These are phyloP conservation scores for Cyprinodon variegatus DNA, from an alignment of 2,113 vertebrate species.

Conservation along the genomic window DNA sequence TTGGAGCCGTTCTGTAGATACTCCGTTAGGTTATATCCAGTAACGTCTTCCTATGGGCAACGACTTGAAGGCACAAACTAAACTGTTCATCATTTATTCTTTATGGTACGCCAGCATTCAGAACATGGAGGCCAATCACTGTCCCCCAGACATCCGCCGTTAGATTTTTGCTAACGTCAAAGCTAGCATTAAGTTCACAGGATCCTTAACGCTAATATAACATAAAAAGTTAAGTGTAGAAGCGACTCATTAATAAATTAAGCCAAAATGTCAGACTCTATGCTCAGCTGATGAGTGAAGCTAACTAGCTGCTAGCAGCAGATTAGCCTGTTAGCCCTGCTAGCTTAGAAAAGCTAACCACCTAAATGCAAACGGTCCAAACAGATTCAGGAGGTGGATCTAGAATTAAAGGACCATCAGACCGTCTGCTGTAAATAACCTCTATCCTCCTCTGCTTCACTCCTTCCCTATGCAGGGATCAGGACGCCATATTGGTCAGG, in stretches of 20 bases:
- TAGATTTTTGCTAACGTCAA: not conserved
- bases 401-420: not conserved
- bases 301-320: conserved; percentile 20
- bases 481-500: not conserved
- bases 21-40: too few relatives aligned
- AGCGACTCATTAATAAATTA: not conserved
- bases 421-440: not conserved
- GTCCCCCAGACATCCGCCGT: too few relatives aligned
- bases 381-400: not conserved
- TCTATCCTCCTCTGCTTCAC: not conserved
- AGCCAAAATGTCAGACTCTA: not conserved
- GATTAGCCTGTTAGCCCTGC: conserved; percentile 35
- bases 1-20: too few relatives aligned
- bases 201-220: not conserved
- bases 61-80: too few relatives aligned
- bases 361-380: not conserved
- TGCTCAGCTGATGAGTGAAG: too few relatives aligned
- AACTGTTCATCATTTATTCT: too few relatives aligned
- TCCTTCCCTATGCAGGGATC: not conserved
- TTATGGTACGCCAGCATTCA: too few relatives aligned
- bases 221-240: not conserved
- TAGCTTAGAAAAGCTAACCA: not conserved
- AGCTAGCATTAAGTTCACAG: not conserved
- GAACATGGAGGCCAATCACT: too few relatives aligned
- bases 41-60: too few relatives aligned